Base-by-base conservation (phyloP, 2,888 invertebrate species). In the Clepsis dumicolana region DNA sequence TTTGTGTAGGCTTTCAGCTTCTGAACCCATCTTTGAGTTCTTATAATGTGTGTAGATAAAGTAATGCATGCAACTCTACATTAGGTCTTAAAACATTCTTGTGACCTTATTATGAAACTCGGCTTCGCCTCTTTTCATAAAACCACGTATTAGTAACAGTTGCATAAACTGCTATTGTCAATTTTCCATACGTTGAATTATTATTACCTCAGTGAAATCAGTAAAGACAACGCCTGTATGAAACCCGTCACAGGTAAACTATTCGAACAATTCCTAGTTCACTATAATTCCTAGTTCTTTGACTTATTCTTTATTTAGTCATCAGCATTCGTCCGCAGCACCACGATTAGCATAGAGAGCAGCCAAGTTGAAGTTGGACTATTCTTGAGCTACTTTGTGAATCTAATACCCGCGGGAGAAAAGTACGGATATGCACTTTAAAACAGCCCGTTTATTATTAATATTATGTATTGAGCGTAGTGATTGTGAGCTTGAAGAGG, bases 331-430 rank as follows among this genome's bases (percentile, higher is more conserved):
- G 71, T 72, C 73, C 70, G 71, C 71, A 70, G 71, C 68, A 50
- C 65, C 65, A 54, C 68, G 64, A 82, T 82, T 82, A 80, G 79
- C 80, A 83, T 83, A 79, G 73, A 80, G 75, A 81, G 73, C 74
- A 75, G 74, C 35, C 71, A 78, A 77, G 70, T 73, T 60, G 63
- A 29, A 62, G 71, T 72, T 35, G 14, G 38, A 16, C 62, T 38
- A 44, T 60, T 29, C 44, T 59, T 44, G 35, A 50, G 50, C 66
- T 63, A 38, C 25, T 24, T 29, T 41, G 25, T 44, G 32, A 48
- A 48, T 48, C 21, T 48, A 50, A 67, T 48, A 41, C 27, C 38
- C 62, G 35, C 65, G 29, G 41, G 65, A 35, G 35, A 53, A 25
- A 10, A 27, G 16, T 21, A 44, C 41, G 21, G 52, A 53, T 61